Percentiles rank a stretch among this genome's conserved stretches.
These are phyloP conservation scores for Capromys pilorides DNA, from an alignment of 2,797 vertebrate genomes.

Conservation along the genomic window DNA sequence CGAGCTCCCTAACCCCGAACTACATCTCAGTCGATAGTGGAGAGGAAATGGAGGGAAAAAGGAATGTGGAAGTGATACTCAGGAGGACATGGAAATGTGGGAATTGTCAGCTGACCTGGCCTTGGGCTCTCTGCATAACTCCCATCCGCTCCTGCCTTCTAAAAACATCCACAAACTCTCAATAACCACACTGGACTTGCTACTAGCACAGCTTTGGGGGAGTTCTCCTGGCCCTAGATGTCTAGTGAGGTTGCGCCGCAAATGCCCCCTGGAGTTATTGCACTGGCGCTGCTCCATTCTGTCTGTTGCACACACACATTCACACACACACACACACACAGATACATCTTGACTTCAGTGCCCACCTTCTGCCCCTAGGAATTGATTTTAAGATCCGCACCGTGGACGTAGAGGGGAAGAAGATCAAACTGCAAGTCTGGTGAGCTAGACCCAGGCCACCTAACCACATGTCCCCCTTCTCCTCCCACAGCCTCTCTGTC, in stretches of 20 bases:
- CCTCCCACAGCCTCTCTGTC: neutral
- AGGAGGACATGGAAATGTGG: neutral
- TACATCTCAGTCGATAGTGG: neutral
- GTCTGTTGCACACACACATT: neutral
- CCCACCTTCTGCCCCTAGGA: constrained; percentile 82
- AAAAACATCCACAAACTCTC: neutral
- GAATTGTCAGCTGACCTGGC: neutral
- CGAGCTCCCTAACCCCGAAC: neutral
- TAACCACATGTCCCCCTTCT: too few relatives aligned
- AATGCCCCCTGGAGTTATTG: neutral
- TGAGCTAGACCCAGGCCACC: constrained; percentile 80
- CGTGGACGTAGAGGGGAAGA: constrained; percentile 94
- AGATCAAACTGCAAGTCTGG: constrained; percentile 97
- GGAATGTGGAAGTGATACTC: constrained; percentile 16
- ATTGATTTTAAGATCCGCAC: constrained; percentile 99
- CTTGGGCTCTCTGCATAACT: neutral
- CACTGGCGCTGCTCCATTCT: neutral
- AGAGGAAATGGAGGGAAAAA: neutral
- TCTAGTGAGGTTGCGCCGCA: neutral
- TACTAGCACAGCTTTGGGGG: neutral
- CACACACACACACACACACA: rapidly evolving
- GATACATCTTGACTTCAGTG: neutral
- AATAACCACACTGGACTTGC: neutral
- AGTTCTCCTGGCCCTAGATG: neutral
- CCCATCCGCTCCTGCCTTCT: neutral